Evolutionary conservation across 35 echinoderm and acorn worm genomes (phyloP).

Genomic region (Lytechinus pictus): DNA sequence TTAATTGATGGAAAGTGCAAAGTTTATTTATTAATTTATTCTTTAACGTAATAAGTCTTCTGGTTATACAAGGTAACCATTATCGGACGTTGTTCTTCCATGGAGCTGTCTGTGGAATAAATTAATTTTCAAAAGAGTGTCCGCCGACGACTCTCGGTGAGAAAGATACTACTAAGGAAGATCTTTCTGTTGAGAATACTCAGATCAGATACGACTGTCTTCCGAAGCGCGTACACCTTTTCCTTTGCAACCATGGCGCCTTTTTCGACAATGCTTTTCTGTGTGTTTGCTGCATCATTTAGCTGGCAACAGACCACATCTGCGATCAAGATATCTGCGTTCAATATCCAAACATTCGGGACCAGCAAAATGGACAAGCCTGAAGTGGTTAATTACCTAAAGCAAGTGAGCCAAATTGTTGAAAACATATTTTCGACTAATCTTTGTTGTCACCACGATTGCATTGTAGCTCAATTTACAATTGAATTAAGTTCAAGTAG

Average conservation of each 20-base stretch:
- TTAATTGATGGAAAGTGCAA: not conserved
- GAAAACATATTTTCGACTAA: not conserved
- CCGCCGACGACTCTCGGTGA: not conserved
- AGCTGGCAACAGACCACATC: not conserved
- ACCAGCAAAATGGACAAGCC: slow-evolving; percentile 80
- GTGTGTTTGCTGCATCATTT: not conserved
- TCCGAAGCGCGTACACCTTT: too few relatives aligned
- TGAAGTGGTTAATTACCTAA: slow-evolving; percentile 71
- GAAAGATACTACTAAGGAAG: not conserved
- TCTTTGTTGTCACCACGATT: too few relatives aligned
- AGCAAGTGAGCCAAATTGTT: slow-evolving; percentile 48
- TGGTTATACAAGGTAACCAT: too few relatives aligned
- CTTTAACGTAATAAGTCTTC: too few relatives aligned
- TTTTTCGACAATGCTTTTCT: not conserved
- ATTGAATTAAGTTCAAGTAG: too few relatives aligned
- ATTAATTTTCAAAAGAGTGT: not conserved
- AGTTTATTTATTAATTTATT: not conserved
- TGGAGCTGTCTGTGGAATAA: too few relatives aligned
- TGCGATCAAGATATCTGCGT: slow-evolving; percentile 56
- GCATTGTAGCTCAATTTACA: too few relatives aligned
- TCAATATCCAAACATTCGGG: slow-evolving; percentile 83
- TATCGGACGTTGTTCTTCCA: too few relatives aligned
- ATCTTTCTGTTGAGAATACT: not conserved
- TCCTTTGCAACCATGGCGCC: not conserved
- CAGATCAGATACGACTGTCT: not conserved